Evolutionary conservation across 2,888 invertebrate genomes (phyloP).

Genomic region (Coecobrya sp.): DNA sequence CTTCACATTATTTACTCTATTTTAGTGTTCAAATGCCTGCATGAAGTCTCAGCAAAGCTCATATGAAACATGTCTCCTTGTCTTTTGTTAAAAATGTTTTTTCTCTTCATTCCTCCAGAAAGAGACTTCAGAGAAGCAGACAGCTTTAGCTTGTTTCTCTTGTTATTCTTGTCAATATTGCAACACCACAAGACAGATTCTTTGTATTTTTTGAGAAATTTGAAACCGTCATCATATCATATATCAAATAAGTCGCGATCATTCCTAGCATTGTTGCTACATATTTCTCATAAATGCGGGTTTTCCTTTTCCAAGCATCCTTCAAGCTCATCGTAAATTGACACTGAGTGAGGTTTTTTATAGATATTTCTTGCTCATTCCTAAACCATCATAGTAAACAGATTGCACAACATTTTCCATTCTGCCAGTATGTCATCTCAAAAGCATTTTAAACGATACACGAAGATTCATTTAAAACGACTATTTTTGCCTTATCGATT

Average conservation of each 20-base stretch:
- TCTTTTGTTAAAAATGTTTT: not conserved
- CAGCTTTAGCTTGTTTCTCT: not conserved
- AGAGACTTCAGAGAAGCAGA: not conserved
- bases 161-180: not conserved
- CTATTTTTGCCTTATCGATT: not conserved
- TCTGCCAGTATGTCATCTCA: slow-evolving; percentile 10
- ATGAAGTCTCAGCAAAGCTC: no score
- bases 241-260: slow-evolving; percentile 13
- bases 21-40: no score
- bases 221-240: slow-evolving; percentile 5
- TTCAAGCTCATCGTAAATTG: not conserved
- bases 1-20: not conserved
- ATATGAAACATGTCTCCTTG: no score
- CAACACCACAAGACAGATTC: not conserved
- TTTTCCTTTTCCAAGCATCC: not conserved
- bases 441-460: not conserved
- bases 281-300: no score
- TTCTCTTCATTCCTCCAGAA: not conserved
- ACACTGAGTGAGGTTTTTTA: not conserved
- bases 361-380: not conserved
- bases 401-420: not conserved
- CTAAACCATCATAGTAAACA: no score
- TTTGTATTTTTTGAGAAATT: not conserved
- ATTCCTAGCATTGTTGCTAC: not conserved
- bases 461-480: not conserved